A percentile compares a stretch with the other conserved stretches of the same genome.
Evolutionary conservation across 2,797 vertebrate genomes (phyloP).

Genomic region (Artibeus lituratus): DNA sequence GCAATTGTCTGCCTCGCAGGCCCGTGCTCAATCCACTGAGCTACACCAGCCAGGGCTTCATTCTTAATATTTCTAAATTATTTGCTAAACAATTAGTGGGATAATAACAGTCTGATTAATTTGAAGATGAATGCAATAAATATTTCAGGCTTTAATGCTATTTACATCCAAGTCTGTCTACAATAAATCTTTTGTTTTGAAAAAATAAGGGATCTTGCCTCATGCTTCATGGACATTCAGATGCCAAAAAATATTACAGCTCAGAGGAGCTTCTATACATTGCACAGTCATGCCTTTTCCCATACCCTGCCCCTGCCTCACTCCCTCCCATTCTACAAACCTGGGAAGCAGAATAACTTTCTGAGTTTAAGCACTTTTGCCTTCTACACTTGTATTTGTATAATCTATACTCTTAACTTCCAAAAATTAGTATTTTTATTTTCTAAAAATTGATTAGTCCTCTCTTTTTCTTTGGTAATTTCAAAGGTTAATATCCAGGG

Average conservation of each 20-base stretch:
- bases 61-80: background rate
- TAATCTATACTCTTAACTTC: background rate
- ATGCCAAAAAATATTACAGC: background rate
- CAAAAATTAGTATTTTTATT: background rate
- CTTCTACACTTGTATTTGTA: background rate
- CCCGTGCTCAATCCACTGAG: too few species aligned
- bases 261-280: background rate
- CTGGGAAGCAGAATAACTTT: background rate
- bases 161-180: background rate
- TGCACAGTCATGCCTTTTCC: too few species aligned
- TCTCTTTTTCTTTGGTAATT: background rate
- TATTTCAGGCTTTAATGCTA: background rate
- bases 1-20: too few species aligned
- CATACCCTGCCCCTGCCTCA: rapidly evolving
- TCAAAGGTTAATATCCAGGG: background rate
- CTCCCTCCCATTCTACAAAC: background rate
- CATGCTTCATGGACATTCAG: background rate
- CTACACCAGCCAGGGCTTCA: too few species aligned
- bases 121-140: background rate
- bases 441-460: background rate
- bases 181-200: background rate
- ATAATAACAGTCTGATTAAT: background rate
- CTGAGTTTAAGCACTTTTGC: background rate
- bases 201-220: background rate
- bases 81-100: slow-evolving; percentile 9